A percentile compares a stretch with the other conserved stretches of the same genome.
Evolutionary conservation across 2,113 vertebrate species (phyloP).

Genomic region (Glaucidium brasilianum): DNA sequence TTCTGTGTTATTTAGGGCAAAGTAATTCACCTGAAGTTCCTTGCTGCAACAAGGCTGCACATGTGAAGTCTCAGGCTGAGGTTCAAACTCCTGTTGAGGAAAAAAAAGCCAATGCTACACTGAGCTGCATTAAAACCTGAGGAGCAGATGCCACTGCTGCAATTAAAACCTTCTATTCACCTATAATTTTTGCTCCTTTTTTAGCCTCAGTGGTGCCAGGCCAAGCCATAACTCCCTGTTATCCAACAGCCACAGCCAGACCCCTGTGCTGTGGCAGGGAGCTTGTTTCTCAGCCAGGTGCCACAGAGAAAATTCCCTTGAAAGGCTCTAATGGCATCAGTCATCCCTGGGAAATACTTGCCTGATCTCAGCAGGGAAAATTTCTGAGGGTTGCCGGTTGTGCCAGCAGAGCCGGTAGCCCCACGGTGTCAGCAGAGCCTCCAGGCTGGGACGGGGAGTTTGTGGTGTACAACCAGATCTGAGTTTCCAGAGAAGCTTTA

Average conservation of each 20-base stretch:
- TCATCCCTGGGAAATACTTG: not conserved
- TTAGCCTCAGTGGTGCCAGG: not conserved
- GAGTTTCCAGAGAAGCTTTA: not conserved
- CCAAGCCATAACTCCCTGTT: not conserved
- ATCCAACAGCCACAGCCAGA: not conserved
- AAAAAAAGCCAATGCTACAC: not conserved
- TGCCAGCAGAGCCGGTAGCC: not conserved
- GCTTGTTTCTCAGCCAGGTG: not conserved
- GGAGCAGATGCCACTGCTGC: not conserved
- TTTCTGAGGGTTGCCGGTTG: fast-evolving
- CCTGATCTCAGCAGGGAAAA: not conserved
- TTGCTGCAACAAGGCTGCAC: fast-evolving
- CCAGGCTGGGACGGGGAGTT: not conserved
- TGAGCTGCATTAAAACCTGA: not conserved
- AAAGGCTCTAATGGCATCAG: not conserved
- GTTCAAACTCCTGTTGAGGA: not conserved
- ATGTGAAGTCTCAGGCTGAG: not conserved
- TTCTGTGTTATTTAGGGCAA: not conserved
- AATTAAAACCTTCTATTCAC: not conserved
- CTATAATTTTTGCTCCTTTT: not conserved
- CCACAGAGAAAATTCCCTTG: not conserved
- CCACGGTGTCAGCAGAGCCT: fast-evolving
- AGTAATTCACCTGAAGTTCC: not conserved
- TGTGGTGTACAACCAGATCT: not conserved
- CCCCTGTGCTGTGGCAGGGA: not conserved